Evolutionary conservation across 2,797 vertebrate genomes (phyloP), one percentile per base, ranked within the genome.

Genomic region (Botia kubotai): DNA sequence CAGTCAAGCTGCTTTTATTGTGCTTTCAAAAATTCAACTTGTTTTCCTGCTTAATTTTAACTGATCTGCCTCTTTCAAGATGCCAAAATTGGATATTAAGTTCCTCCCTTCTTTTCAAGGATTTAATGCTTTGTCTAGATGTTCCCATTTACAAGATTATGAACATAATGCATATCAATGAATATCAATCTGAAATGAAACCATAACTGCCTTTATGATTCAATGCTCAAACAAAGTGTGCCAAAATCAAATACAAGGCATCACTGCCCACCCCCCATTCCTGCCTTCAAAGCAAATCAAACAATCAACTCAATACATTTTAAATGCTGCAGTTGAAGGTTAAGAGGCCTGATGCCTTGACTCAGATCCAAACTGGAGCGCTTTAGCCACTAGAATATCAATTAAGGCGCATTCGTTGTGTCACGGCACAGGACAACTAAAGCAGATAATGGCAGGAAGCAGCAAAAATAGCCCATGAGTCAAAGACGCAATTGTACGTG

Each of bases 281-380:
- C 68, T 36, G 36, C 50, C 73, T 81, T 80, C 62, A 71, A 85
- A 78, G 39, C 65, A 60, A 79, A 52, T 36, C 53, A 68, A 80
- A 80, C 36, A 75, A 63, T 48, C 33, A 6, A 48, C 68, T 36
- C 39, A 57, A 58, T 66, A 39, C 12, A 57, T 23, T 68, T 46
- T 21, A 74, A 57, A 77, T 36, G 39, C 6, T 48, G 17, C 68
- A 48, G 72, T 36, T 72, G 6, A 80, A 75, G 55, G 52, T 79
- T 72, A 58, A 57, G 29, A 77, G 74, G 52, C 58, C 48, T 53
- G 57, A 72, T 52, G 69, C 69, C 23, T 23, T 29, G 57, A 77
- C 29, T 62, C 7, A 46, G 43, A 19, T 58, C 39, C 65, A 26
- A 66, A 60, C 68, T 39, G 39, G 19, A 68, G 29, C 3, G 12